Conservation (phyloP, 2,888 invertebrate genomes). For the Sisyra nigra region DNA sequence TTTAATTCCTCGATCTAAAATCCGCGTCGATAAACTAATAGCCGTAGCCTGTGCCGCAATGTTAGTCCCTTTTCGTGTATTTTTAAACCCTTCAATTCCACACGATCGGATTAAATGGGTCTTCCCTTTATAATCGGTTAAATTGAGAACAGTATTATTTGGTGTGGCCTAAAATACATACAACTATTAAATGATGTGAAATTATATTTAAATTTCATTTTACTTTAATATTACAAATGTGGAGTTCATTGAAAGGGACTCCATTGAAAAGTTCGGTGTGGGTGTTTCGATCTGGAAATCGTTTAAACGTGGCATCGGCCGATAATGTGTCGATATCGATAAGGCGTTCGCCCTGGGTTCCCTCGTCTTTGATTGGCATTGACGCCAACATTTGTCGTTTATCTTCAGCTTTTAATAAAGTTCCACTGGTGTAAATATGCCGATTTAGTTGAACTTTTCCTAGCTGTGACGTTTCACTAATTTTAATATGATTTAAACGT, state of each 20-base stretch:
- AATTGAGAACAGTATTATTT: constrained; percentile 1
- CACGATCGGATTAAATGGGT: constrained; percentile 51
- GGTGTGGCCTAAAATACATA: constrained; percentile 2
- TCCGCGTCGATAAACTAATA: constrained; percentile 54
- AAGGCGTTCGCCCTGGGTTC: constrained; percentile 58
- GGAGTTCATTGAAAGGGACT: constrained; percentile 59
- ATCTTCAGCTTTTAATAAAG: constrained; percentile 28
- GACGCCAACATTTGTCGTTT: constrained; percentile 36
- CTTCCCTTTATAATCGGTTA: constrained; percentile 23
- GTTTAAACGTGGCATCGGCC: constrained; percentile 33
- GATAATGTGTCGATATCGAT: constrained; percentile 50
- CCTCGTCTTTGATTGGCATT: constrained; percentile 46
- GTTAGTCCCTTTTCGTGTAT: constrained; percentile 89
- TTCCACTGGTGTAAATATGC: constrained; percentile 10
- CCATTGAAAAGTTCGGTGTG: constrained; percentile 59
- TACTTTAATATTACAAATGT: constrained; percentile 67
- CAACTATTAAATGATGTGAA: neutral
- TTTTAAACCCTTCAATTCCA: constrained; percentile 89
- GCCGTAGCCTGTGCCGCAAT: constrained; percentile 94
- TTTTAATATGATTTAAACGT: neutral
- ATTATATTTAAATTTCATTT: constrained; percentile 13
- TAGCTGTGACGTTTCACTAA: neutral
- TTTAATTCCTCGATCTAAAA: constrained; percentile 52
- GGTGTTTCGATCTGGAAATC: constrained; percentile 58
- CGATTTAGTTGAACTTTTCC: neutral